A percentile compares a stretch with the other conserved stretches of the same genome.
phyloP scores from a whole-genome alignment of 1,140 invertebrate genomes.

The Vanessa tameamea region DNA sequence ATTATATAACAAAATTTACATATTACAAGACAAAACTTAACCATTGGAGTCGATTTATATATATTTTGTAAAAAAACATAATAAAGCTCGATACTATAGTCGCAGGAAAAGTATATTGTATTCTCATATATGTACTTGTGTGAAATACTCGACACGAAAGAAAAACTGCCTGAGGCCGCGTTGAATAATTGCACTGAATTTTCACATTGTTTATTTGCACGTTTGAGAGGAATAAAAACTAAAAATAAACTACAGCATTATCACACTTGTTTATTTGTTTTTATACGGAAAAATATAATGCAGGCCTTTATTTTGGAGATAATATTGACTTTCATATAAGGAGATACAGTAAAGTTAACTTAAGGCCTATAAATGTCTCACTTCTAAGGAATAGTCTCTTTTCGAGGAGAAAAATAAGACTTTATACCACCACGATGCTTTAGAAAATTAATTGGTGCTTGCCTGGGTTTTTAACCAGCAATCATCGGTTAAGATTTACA shows the following conservation, averaged over 20 bases:
- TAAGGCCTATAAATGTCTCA: no score
- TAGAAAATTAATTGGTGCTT: no score
- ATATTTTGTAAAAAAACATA: not conserved
- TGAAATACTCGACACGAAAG: conserved; percentile 11
- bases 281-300: not conserved
- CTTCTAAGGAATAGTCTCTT: no score
- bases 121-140: not conserved
- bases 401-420: no score
- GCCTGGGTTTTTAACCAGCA: no score
- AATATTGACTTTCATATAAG: no score
- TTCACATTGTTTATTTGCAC: conserved; percentile 10
- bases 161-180: conserved; percentile 5
- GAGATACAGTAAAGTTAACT: no score
- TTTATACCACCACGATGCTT: no score
- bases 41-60: not conserved
- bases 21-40: no score
- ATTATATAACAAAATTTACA: no score
- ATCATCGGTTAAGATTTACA: no score
- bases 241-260: conserved; percentile 2
- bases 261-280: not conserved
- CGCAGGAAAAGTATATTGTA: not conserved
- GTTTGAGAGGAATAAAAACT: not conserved
- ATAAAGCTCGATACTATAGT: not conserved
- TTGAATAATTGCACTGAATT: conserved; percentile 14
- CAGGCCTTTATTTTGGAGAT: not conserved